Conservation (phyloP, 2,797 vertebrate genomes). For the Dicrostonyx torquatus region DNA sequence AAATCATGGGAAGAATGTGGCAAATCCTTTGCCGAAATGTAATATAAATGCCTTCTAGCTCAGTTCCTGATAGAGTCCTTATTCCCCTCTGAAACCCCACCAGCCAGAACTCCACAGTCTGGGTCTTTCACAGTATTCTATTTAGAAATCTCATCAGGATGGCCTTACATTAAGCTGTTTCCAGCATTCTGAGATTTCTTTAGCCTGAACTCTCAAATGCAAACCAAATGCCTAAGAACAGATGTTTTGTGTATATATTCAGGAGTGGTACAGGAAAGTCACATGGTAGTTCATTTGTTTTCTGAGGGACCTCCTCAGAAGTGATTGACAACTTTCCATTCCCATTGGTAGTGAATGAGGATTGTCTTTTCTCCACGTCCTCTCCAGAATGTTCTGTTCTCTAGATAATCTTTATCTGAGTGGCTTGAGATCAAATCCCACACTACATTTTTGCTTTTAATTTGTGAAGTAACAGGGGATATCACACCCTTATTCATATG, state of each 20-base stretch:
- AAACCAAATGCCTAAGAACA: background rate
- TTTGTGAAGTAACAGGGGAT: background rate
- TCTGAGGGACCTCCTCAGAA: background rate
- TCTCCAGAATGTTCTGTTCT: background rate
- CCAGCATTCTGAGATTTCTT: background rate
- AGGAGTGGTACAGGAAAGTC: background rate
- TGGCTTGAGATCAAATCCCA: background rate
- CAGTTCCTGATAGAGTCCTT: background rate
- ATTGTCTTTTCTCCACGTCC: background rate
- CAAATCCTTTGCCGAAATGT: background rate
- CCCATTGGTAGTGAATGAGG: background rate
- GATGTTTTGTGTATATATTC: background rate
- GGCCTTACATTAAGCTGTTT: background rate
- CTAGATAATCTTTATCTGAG: background rate
- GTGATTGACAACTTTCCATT: background rate
- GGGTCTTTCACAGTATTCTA: background rate
- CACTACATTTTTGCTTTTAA: background rate
- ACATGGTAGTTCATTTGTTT: background rate
- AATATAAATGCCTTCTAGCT: background rate
- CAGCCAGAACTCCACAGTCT: background rate
- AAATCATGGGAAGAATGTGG: background rate
- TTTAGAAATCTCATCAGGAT: background rate
- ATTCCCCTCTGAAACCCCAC: background rate
- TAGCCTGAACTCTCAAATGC: background rate
- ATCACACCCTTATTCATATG: background rate